Evolutionary conservation across 1,140 invertebrate species (phyloP).

Genomic region (Centruroides sculpturatus): DNA sequence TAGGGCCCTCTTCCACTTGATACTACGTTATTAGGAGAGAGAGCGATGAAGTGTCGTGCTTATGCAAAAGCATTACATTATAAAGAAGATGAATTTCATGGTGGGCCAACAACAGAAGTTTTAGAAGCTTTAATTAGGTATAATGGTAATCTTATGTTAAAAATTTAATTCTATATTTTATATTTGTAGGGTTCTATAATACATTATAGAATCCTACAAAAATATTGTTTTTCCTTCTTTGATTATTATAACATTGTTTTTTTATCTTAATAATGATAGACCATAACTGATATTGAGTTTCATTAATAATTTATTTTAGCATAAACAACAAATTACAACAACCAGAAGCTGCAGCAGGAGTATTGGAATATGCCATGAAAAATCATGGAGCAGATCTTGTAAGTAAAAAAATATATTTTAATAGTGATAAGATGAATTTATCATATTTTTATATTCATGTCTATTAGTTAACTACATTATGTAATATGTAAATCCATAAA

Average conservation of each 20-base stretch:
- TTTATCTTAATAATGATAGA: too few relatives aligned
- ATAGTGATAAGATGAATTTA: too few relatives aligned
- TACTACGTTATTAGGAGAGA: slow-evolving; percentile 49
- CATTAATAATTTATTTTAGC: slow-evolving; percentile 26
- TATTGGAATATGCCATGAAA: slow-evolving; percentile 79
- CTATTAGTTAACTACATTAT: too few relatives aligned
- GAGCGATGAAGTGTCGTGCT: slow-evolving; percentile 49
- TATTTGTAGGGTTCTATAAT: too few relatives aligned
- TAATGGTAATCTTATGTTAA: neutral
- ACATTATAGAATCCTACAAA: too few relatives aligned
- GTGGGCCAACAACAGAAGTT: slow-evolving; percentile 49
- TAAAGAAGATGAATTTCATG: slow-evolving; percentile 91
- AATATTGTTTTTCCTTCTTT: too few relatives aligned
- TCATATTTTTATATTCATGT: too few relatives aligned
- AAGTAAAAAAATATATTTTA: too few relatives aligned
- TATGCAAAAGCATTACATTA: slow-evolving; percentile 96
- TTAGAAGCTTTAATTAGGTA: slow-evolving; percentile 76
- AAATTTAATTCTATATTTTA: too few relatives aligned
- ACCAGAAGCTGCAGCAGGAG: slow-evolving; percentile 86
- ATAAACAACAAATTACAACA: slow-evolving; percentile 99
- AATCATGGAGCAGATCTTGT: slow-evolving; percentile 33
- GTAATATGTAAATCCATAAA: too few relatives aligned
- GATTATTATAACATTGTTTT: too few relatives aligned
- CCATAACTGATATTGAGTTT: too few relatives aligned
- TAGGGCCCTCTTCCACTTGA: slow-evolving; percentile 80